A percentile compares a stretch with the other conserved stretches of the same genome.
Conservation (phyloP, 2,888 invertebrate species). For the Cheilosia pagana region DNA sequence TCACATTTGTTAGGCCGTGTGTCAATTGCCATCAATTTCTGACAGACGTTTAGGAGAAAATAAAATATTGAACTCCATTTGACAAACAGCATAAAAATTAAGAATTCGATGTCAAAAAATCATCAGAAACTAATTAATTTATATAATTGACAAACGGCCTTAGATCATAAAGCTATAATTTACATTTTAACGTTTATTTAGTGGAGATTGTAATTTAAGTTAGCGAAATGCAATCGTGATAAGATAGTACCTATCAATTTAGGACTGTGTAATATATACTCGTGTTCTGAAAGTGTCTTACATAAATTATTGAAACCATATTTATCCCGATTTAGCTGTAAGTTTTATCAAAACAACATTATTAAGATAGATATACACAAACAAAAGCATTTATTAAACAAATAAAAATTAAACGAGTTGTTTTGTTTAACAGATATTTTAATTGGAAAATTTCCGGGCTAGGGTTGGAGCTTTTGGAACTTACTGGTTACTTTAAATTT, state of each 20-base stretch:
- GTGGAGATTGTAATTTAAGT: conserved; percentile 37
- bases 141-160: no score
- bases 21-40: no score
- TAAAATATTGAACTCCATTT: no score
- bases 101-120: no score
- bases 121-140: no score
- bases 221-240: conserved; percentile 56
- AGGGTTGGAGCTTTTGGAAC: no score
- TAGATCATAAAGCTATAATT: not conserved
- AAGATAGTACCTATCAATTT: conserved; percentile 53
- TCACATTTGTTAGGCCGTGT: not conserved
- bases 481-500: no score
- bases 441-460: no score
- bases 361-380: not conserved
- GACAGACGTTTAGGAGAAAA: no score
- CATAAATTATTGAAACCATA: conserved; percentile 59
- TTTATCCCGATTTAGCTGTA: not conserved
- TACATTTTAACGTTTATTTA: conserved; percentile 4
- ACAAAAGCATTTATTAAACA: not conserved
- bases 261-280: conserved; percentile 27
- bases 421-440: not conserved
- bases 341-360: not conserved
- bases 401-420: not conserved
- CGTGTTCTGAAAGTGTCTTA: conserved; percentile 47
- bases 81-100: no score